Percentiles rank a stretch among this genome's conserved stretches.
These are phyloP conservation scores for Dicrurus megarhynchus DNA, from an alignment of 2,113 vertebrate species.

Conservation along the genomic window DNA sequence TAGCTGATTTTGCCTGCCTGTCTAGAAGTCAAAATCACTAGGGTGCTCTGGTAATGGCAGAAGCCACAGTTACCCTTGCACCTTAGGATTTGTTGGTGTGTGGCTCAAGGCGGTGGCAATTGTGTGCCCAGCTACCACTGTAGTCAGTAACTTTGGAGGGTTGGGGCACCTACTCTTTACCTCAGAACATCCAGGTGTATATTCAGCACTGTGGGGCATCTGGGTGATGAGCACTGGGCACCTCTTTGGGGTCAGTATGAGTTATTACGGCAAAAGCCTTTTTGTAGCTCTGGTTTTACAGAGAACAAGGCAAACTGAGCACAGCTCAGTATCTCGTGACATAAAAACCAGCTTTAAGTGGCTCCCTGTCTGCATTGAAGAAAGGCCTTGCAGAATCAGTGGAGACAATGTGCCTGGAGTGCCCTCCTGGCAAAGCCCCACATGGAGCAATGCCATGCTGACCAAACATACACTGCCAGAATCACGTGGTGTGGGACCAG, in stretches of 20 bases:
- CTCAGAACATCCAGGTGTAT: not conserved
- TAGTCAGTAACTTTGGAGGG: not conserved
- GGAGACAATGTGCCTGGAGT: not conserved
- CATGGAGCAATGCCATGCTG: rapidly evolving
- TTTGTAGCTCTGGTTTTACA: not conserved
- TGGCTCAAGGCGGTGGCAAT: too few relatives aligned
- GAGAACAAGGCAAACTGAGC: not conserved
- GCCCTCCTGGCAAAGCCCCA: not conserved
- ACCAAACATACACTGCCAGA: rapidly evolving
- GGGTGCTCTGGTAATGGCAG: not conserved
- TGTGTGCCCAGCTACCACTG: too few relatives aligned
- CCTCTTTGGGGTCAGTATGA: not conserved
- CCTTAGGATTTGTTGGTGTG: not conserved
- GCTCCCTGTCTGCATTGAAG: not conserved
- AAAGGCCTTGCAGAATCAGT: not conserved
- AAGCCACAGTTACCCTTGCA: not conserved
- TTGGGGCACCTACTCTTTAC: not conserved
- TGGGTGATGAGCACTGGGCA: not conserved
- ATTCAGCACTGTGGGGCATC: not conserved
- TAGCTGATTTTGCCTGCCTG: not conserved
- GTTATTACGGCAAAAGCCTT: not conserved
- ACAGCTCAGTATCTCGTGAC: not conserved
- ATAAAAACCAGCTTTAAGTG: not conserved
- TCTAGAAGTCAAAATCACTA: not conserved
- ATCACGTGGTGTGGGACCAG: not conserved